Conservation (phyloP, 2,888 invertebrate species). For the Drosophila paramelanica region DNA sequence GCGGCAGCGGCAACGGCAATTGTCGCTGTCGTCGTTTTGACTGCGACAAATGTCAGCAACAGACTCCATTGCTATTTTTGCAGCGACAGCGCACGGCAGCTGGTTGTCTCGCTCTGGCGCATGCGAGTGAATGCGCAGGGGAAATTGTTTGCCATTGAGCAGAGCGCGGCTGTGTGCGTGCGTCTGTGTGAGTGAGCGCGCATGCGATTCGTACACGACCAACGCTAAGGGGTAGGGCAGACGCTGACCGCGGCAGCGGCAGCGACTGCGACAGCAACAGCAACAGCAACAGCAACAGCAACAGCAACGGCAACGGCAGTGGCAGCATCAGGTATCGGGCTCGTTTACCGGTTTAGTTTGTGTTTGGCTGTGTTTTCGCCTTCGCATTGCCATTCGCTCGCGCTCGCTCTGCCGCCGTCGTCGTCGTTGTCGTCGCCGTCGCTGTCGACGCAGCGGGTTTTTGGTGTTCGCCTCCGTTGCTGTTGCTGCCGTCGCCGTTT, state of each 20-base stretch:
- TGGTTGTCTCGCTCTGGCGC: constrained; percentile 61
- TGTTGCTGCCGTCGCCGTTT: constrained; percentile 57
- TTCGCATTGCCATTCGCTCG: constrained; percentile 62
- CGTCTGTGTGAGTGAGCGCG: constrained; percentile 62
- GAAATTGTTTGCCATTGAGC: constrained; percentile 63
- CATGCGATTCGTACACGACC: constrained; percentile 65
- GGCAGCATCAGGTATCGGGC: constrained; percentile 56
- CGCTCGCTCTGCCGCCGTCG: constrained; percentile 43
- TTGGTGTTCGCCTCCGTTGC: constrained; percentile 42
- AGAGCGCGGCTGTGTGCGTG: constrained; percentile 27
- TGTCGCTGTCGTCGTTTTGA: constrained; percentile 55
- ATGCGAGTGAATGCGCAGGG: constrained; percentile 29
- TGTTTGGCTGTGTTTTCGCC: constrained; percentile 57
- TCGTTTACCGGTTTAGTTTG: constrained; percentile 56
- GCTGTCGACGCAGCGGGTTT: constrained; percentile 44
- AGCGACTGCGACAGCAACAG: not conserved
- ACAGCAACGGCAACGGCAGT: constrained; percentile 8
- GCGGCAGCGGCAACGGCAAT: constrained; percentile 28
- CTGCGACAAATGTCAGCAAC: constrained; percentile 79
- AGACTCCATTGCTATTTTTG: constrained; percentile 83
- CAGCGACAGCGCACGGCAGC: constrained; percentile 30
- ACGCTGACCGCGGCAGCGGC: constrained; percentile 4
- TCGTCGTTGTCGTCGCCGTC: constrained; percentile 21
- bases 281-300: constrained; percentile 6
- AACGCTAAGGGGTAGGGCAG: constrained; percentile 49